phyloP scores from a whole-genome alignment of 2,888 invertebrate species.

The Himalopsyche tibetana region DNA sequence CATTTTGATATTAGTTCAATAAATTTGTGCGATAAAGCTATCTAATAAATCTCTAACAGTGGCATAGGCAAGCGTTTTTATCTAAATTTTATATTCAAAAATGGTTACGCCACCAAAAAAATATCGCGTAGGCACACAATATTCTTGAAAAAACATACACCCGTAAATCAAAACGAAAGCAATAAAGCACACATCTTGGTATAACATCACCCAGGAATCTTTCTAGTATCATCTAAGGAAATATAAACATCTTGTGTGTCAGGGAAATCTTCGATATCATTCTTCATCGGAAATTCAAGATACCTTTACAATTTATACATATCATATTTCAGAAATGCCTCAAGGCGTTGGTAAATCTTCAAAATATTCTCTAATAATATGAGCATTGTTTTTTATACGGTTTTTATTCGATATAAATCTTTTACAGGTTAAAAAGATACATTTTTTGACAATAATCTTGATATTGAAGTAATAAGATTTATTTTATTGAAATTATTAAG shows the following conservation, averaged over 20 bases:
- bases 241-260: constrained; percentile 42
- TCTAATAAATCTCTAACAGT: constrained; percentile 40
- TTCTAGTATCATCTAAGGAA: constrained; percentile 38
- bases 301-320: constrained; percentile 33
- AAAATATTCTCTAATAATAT: background rate
- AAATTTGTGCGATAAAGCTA: constrained; percentile 1
- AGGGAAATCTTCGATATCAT: constrained; percentile 36
- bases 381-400: background rate
- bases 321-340: constrained; percentile 32
- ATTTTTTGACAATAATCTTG: too few species aligned
- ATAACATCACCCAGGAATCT: constrained; percentile 29
- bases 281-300: constrained; percentile 42
- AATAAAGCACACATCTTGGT: constrained; percentile 39
- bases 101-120: constrained; percentile 10
- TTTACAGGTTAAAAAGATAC: too few species aligned
- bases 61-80: constrained; percentile 3
- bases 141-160: constrained; percentile 17
- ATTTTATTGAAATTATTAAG: too few species aligned
- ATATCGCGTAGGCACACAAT: constrained; percentile 25
- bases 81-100: constrained; percentile 31
- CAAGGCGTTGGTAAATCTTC: constrained; percentile 5
- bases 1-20: background rate
- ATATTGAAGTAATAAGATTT: too few species aligned
- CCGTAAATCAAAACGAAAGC: constrained; percentile 42
- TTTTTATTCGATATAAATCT: background rate